These are phyloP conservation scores for Chroicocephalus ridibundus DNA, from an alignment of 2,113 vertebrate genomes.

Conservation along the genomic window DNA sequence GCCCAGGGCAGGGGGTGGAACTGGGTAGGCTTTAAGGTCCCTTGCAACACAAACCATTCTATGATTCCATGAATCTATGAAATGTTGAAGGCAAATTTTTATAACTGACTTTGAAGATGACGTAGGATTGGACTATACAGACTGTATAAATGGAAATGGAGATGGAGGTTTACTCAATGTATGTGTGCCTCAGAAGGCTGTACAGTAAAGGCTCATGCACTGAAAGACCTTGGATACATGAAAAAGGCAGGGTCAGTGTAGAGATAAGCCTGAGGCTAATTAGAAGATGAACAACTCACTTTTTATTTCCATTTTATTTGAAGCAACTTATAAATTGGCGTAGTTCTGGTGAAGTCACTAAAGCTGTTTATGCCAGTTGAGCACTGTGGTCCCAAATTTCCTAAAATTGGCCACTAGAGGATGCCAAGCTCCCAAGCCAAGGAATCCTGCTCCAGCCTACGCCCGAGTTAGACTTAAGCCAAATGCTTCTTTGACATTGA, in stretches of 20 bases:
- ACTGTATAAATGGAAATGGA: background rate
- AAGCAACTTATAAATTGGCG: background rate
- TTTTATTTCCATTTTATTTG: background rate
- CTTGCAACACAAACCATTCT: background rate
- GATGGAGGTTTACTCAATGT: background rate
- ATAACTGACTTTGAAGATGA: background rate
- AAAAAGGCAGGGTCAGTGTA: background rate
- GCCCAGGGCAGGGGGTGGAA: background rate
- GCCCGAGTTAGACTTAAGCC: background rate
- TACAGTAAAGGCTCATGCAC: background rate
- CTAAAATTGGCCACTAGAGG: conserved; percentile 24
- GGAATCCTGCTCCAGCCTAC: background rate
- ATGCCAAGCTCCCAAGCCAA: conserved; percentile 24
- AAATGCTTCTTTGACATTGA: background rate
- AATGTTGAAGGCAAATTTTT: background rate
- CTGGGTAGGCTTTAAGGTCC: background rate
- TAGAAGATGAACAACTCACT: background rate
- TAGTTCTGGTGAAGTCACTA: background rate
- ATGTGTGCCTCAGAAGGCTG: background rate
- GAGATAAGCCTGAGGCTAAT: background rate
- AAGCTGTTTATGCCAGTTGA: background rate
- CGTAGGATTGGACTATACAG: background rate
- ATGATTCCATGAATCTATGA: background rate
- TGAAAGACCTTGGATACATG: background rate
- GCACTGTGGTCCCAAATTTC: background rate